phyloP scores from a whole-genome alignment of 1,140 invertebrate genomes.

The Octopus bimaculoides region DNA sequence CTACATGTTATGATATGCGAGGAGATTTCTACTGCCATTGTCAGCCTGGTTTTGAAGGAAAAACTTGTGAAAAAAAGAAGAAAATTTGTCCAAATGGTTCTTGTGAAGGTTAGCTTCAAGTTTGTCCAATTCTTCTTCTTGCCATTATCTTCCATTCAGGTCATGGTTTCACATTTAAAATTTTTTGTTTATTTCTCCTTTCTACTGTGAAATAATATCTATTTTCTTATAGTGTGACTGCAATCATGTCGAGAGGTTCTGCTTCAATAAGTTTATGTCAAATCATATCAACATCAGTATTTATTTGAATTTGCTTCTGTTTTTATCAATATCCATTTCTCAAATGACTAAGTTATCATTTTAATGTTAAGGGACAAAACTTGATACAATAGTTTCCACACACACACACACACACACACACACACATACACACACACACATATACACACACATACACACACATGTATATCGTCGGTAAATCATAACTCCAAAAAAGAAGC shows the following conservation, averaged over 20 bases:
- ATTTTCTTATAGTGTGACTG: neutral
- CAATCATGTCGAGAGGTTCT: neutral
- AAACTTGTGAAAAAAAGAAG: constrained; percentile 31
- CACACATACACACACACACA: too few species aligned
- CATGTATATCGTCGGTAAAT: too few species aligned
- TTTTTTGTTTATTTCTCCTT: neutral
- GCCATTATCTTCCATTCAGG: neutral
- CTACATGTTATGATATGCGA: constrained; percentile 57
- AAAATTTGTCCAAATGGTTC: constrained; percentile 18
- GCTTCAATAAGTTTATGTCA: neutral
- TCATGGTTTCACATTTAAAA: neutral
- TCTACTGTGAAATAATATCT: neutral
- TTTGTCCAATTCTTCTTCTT: neutral
- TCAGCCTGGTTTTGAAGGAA: constrained; percentile 35
- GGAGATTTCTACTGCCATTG: constrained; percentile 52
- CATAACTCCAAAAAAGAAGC: too few species aligned
- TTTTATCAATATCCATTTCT: too few species aligned
- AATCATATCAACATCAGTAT: neutral
- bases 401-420: too few species aligned
- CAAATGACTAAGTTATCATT: too few species aligned
- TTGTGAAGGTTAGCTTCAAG: constrained; percentile 40
- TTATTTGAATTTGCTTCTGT: too few species aligned
- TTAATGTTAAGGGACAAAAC: too few species aligned
- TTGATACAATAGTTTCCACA: too few species aligned
- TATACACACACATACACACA: too few species aligned